Percentiles rank a stretch among this genome's conserved stretches.
Conservation (phyloP, 2,113 vertebrate species). For the Euleptes europaea region DNA sequence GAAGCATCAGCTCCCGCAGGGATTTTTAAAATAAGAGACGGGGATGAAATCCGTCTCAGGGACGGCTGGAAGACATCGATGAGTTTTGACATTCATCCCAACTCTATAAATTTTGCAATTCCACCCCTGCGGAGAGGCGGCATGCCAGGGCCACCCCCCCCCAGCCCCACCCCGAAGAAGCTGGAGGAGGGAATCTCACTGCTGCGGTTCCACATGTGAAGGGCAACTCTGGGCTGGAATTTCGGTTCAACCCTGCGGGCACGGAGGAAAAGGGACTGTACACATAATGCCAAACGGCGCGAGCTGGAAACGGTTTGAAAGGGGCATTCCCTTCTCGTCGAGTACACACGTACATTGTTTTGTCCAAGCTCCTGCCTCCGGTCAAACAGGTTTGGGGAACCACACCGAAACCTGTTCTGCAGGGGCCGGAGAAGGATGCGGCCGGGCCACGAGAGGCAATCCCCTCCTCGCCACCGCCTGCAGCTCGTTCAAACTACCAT, state of each 20-base stretch:
- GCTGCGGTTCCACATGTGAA: neutral
- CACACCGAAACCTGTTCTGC: neutral
- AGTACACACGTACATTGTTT: neutral
- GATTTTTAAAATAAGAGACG: neutral
- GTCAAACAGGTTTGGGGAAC: neutral
- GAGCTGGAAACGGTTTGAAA: neutral
- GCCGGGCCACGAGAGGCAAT: neutral
- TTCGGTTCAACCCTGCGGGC: neutral
- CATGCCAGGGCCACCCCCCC: too few species aligned
- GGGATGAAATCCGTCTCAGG: neutral
- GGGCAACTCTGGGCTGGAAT: neutral
- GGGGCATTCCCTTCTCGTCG: neutral
- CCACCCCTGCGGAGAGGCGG: neutral
- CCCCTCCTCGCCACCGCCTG: too few species aligned
- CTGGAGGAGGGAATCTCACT: neutral
- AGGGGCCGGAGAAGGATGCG: neutral
- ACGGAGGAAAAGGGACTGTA: neutral
- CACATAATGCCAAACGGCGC: neutral
- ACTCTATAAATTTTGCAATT: neutral
- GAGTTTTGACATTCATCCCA: neutral
- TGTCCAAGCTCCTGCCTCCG: neutral
- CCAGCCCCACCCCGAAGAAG: neutral
- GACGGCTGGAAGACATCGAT: neutral
- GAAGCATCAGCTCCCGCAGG: neutral
- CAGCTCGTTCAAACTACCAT: neutral